Evolutionary conservation across 37 sponge, comb jelly and placozoan species (phyloP).

Genomic region (Aphrocallistes beatrix): DNA sequence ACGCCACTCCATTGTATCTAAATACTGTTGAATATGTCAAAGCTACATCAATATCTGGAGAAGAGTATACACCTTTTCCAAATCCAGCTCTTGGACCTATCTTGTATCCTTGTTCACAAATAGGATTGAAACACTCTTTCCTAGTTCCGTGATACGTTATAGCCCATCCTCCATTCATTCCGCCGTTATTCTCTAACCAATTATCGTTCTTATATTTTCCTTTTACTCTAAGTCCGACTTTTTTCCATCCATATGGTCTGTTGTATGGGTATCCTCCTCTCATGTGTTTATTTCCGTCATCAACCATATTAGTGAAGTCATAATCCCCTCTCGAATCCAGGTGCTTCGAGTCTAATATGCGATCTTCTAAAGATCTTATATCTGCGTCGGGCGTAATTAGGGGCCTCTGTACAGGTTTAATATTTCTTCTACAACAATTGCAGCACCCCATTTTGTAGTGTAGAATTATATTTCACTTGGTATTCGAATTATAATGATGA

Average conservation of each 20-base stretch:
- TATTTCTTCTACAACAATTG: too few relatives aligned
- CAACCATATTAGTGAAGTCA: conserved; percentile 8
- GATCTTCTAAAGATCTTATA: background rate
- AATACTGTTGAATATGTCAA: conserved; percentile 5
- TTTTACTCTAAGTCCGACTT: background rate
- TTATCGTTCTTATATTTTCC: background rate
- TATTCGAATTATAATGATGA: too few relatives aligned
- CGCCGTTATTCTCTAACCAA: background rate
- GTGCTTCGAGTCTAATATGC: background rate
- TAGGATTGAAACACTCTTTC: background rate
- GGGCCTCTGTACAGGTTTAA: too few relatives aligned
- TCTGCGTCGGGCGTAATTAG: background rate
- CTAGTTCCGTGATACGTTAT: conserved; percentile 33
- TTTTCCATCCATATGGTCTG: conserved; percentile 22
- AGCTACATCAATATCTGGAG: conserved; percentile 28
- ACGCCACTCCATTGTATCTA: conserved; percentile 1
- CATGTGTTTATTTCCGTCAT: background rate
- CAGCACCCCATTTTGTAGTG: too few relatives aligned
- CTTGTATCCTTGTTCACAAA: conserved; percentile 23
- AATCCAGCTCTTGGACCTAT: conserved; percentile 11
- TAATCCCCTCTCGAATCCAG: background rate
- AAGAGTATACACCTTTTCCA: conserved; percentile 29
- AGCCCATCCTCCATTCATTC: conserved; percentile 24
- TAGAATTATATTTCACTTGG: too few relatives aligned
- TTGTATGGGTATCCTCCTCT: conserved; percentile 20